These are phyloP conservation scores for Drosophila lowei DNA, from an alignment of 1,140 invertebrate genomes.

Conservation along the genomic window DNA sequence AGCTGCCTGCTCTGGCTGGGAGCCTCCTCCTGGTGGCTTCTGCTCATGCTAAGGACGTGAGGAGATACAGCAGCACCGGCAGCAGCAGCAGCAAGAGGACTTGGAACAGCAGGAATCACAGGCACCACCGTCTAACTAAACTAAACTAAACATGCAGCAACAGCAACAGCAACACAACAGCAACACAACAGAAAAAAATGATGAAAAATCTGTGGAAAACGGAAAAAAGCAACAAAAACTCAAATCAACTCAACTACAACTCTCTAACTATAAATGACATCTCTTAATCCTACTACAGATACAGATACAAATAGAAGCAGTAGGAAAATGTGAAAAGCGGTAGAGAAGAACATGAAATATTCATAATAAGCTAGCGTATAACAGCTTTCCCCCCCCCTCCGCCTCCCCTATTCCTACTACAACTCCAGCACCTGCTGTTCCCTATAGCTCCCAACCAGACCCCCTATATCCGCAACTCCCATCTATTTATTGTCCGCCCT, in stretches of 20 bases:
- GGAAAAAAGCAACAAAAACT: slow-evolving; percentile 26
- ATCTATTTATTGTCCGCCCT: slow-evolving; percentile 62
- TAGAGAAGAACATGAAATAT: slow-evolving; percentile 59
- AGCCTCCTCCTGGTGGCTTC: slow-evolving; percentile 65
- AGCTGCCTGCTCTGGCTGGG: slow-evolving; percentile 70
- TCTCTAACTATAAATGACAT: slow-evolving; percentile 75
- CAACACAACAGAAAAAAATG: slow-evolving; percentile 5
- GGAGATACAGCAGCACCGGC: slow-evolving; percentile 31
- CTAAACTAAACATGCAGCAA: slow-evolving; percentile 39
- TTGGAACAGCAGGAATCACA: slow-evolving; percentile 47
- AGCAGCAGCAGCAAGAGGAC: slow-evolving; percentile 33
- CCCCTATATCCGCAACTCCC: background rate
- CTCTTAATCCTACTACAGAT: slow-evolving; percentile 75
- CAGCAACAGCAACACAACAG: slow-evolving; percentile 14
- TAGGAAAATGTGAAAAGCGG: slow-evolving; percentile 31
- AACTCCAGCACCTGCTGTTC: slow-evolving; percentile 35
- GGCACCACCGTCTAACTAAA: slow-evolving; percentile 77
- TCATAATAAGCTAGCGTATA: slow-evolving; percentile 71
- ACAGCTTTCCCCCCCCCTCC: slow-evolving; percentile 23
- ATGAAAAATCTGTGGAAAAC: slow-evolving; percentile 1
- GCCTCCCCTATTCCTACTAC: background rate
- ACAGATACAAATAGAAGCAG: slow-evolving; percentile 58
- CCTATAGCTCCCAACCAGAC: background rate
- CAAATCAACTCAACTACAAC: slow-evolving; percentile 54
- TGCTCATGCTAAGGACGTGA: slow-evolving; percentile 73